Evolutionary conservation across 2,888 invertebrate genomes (phyloP).

Genomic region (Aphrophora alni): DNA sequence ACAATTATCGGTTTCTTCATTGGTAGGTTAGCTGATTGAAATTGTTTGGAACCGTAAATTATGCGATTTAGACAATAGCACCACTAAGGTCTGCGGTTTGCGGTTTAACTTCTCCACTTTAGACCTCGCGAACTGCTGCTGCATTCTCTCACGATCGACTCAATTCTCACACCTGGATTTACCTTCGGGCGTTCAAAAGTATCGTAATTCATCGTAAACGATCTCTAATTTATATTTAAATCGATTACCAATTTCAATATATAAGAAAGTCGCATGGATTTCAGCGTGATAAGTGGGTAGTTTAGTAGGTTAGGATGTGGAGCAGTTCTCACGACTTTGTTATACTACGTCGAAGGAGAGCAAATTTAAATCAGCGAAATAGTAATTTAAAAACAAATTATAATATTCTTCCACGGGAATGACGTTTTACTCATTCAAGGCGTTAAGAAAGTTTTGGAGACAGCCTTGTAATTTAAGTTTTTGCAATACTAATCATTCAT

Average conservation of each 20-base stretch:
- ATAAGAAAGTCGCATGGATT: not conserved
- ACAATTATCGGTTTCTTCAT: not conserved
- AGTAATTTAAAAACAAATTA: no score
- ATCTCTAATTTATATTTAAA: constrained; percentile 9
- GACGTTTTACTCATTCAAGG: no score
- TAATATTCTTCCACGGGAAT: no score
- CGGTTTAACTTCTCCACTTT: no score
- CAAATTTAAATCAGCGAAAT: no score
- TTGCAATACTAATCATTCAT: no score
- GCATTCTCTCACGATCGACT: not conserved
- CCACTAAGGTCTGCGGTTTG: not conserved
- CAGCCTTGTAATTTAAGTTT: no score
- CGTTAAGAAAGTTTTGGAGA: no score
- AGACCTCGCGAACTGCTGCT: no score
- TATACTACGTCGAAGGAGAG: no score
- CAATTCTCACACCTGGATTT: not conserved
- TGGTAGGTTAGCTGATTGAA: not conserved
- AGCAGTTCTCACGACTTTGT: not conserved
- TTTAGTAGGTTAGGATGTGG: not conserved
- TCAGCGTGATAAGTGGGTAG: not conserved
- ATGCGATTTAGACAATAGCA: not conserved
- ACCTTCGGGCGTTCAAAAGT: not conserved
- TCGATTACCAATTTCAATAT: constrained; percentile 6
- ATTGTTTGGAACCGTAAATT: not conserved
- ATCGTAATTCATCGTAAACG: constrained; percentile 2